Conservation (phyloP, 35 echinoderm and acorn worm species). For the Patiria miniata region DNA sequence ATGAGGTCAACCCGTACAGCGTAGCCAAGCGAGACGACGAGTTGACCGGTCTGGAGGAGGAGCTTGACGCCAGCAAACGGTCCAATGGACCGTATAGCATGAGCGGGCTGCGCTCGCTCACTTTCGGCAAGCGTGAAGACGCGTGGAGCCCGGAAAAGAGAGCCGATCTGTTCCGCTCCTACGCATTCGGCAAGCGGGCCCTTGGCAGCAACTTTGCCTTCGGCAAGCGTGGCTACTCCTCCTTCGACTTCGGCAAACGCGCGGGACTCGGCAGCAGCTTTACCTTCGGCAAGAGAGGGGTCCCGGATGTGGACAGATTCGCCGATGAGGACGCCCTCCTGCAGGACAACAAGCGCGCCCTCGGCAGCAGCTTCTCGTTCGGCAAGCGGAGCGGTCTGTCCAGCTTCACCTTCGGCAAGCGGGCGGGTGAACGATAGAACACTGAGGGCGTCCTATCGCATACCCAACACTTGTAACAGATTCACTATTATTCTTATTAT, state of each 20-base stretch:
- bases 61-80: neutral
- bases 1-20: constrained; percentile 18
- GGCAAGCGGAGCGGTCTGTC: neutral
- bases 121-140: constrained; percentile 1
- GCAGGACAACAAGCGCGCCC: neutral
- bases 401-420: constrained; percentile 23
- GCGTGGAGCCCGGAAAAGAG: neutral
- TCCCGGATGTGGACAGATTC: neutral
- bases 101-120: neutral
- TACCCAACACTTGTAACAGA: neutral
- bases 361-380: neutral
- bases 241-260: neutral
- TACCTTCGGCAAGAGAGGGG: constrained; percentile 2
- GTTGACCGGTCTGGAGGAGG: constrained; percentile 3
- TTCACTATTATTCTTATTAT: no score
- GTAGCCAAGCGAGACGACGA: constrained; percentile 4
- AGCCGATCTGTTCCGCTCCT: neutral
- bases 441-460: neutral
- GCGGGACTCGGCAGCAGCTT: neutral
- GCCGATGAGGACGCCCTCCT: neutral
- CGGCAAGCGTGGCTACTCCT: neutral
- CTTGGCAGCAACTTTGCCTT: neutral
- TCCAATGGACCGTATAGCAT: neutral
- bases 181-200: neutral
- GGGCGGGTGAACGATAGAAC: constrained; percentile 22